Percentiles rank a stretch among this genome's conserved stretches.
phyloP scores from a whole-genome alignment of 2,888 invertebrate genomes.

The Drosophila neotestacea region DNA sequence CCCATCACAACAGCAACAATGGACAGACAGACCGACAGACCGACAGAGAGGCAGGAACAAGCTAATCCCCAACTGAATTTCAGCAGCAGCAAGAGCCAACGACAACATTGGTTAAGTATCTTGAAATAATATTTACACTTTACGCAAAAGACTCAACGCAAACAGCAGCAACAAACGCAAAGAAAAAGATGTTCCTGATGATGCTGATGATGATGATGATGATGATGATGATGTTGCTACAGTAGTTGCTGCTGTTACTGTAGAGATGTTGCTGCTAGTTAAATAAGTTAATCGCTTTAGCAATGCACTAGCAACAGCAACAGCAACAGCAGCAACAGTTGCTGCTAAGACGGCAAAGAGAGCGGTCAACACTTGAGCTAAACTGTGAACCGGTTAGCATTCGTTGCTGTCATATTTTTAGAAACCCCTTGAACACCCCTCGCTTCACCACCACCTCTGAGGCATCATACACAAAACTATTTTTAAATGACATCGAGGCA shows the following conservation, averaged over 20 bases:
- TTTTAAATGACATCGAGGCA: slow-evolving; percentile 71
- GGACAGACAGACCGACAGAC: slow-evolving; percentile 18
- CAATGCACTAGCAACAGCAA: slow-evolving; percentile 36
- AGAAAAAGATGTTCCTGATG: slow-evolving; percentile 19
- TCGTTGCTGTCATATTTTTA: slow-evolving; percentile 67
- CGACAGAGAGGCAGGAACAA: slow-evolving; percentile 33
- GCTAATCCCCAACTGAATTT: slow-evolving; percentile 69
- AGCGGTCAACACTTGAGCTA: slow-evolving; percentile 49
- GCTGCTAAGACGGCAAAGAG: background rate
- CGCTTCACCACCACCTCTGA: background rate
- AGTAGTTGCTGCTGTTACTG: background rate
- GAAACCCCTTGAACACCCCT: slow-evolving; percentile 31
- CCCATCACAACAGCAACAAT: slow-evolving; percentile 28
- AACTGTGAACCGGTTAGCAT: slow-evolving; percentile 56
- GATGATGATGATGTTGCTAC: slow-evolving; percentile 4
- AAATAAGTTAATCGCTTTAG: slow-evolving; percentile 75
- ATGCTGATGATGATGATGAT: background rate
- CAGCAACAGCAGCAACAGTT: slow-evolving; percentile 4
- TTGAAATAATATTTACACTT: slow-evolving; percentile 79
- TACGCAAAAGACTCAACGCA: slow-evolving; percentile 69
- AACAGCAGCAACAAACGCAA: slow-evolving; percentile 46
- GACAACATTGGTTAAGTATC: slow-evolving; percentile 76
- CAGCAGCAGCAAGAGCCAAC: slow-evolving; percentile 49
- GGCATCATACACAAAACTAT: slow-evolving; percentile 57
- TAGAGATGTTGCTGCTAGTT: slow-evolving; percentile 30